Evolutionary conservation across 2,113 vertebrate species (phyloP).

Genomic region (Axis porcinus): DNA sequence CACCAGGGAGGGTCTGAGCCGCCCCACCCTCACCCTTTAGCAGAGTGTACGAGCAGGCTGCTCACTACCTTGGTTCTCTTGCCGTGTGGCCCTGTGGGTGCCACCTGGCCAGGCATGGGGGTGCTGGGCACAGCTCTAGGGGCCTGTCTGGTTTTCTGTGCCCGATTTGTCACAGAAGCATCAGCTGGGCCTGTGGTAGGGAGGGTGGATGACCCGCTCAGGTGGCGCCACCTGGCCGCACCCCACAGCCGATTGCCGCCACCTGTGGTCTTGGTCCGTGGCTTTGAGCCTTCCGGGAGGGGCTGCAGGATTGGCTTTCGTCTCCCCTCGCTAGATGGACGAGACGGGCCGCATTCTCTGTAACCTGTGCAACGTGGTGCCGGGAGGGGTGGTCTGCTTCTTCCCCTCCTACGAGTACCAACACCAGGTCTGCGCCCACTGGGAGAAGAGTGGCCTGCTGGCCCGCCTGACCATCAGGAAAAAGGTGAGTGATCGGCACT

Average conservation of each 20-base stretch:
- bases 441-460: conserved; percentile 88
- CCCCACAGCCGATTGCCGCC: fast-evolving
- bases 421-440: conserved; percentile 85
- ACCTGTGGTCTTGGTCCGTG: no score
- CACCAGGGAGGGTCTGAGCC: neutral
- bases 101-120: neutral
- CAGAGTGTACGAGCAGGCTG: neutral
- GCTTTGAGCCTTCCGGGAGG: neutral
- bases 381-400: conserved; percentile 94
- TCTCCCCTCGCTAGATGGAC: conserved; percentile 85
- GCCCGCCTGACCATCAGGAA: conserved; percentile 87
- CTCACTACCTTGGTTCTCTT: neutral
- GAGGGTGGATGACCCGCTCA: fast-evolving
- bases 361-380: conserved; percentile 93
- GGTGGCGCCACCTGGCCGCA: fast-evolving
- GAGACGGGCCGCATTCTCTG: conserved; percentile 91
- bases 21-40: fast-evolving
- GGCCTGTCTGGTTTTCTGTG: neutral
- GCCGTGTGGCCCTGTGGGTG: fast-evolving
- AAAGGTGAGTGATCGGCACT: conserved; percentile 81
- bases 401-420: conserved; percentile 96
- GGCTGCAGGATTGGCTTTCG: neutral
- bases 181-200: neutral
- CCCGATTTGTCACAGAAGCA: neutral
- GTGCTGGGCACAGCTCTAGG: neutral